These are phyloP conservation scores for Dilophus febrilis DNA, from an alignment of 2,888 invertebrate genomes.

Conservation along the genomic window DNA sequence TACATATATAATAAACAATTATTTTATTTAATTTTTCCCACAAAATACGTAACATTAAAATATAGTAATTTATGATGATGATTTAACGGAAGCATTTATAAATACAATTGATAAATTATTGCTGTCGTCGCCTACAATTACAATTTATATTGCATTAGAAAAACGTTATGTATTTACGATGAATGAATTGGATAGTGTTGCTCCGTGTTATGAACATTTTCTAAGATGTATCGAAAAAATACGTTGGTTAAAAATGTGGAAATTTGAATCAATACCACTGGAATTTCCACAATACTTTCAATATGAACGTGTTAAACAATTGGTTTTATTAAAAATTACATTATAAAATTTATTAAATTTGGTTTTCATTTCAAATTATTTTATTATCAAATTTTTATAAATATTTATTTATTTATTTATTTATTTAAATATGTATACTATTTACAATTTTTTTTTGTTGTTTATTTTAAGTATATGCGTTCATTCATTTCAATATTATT, in stretches of 20 bases:
- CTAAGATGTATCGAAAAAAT: slow-evolving; percentile 34
- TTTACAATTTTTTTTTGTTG: too few species aligned
- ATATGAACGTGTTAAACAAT: slow-evolving; percentile 60
- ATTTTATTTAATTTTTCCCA: slow-evolving; percentile 8
- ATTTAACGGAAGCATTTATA: slow-evolving; percentile 63
- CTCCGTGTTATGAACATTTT: slow-evolving; percentile 78
- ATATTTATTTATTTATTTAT: too few species aligned
- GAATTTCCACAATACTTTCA: slow-evolving; percentile 68
- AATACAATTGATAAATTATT: slow-evolving; percentile 51
- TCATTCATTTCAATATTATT: too few species aligned
- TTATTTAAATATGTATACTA: too few species aligned
- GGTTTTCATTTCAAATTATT: too few species aligned
- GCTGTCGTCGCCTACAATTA: slow-evolving; percentile 30
- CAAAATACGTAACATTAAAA: too few species aligned
- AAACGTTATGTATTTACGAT: slow-evolving; percentile 76
- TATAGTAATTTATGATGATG: slow-evolving; percentile 71
- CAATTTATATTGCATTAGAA: slow-evolving; percentile 59
- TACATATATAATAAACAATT: not conserved
- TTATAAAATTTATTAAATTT: too few species aligned
- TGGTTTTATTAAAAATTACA: slow-evolving; percentile 54
- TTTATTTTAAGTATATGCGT: too few species aligned
- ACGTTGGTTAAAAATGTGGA: slow-evolving; percentile 30
- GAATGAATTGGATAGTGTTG: slow-evolving; percentile 61
- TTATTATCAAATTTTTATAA: too few species aligned
- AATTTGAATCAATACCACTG: slow-evolving; percentile 41